A percentile compares a stretch with the other conserved stretches of the same genome.
phyloP scores from a whole-genome alignment of 2,797 vertebrate species.

The Cryptoprocta ferox region DNA sequence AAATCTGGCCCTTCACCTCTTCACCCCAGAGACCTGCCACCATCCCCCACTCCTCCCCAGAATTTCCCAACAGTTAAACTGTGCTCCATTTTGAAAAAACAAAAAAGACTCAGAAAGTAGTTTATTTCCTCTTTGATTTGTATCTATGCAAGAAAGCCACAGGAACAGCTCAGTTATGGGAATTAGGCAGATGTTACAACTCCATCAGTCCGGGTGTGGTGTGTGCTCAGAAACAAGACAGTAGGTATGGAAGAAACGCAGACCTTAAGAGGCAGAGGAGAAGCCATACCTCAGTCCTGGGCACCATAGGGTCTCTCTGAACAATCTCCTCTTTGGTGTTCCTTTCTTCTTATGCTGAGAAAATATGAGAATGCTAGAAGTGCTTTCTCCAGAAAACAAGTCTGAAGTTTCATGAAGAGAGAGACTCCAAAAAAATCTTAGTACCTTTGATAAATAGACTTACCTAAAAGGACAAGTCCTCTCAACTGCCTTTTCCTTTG shows the following conservation, averaged over 20 bases:
- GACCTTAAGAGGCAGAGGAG: background rate
- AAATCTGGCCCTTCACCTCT: background rate
- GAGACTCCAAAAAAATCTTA: background rate
- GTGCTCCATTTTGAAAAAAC: background rate
- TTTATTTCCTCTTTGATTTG: background rate
- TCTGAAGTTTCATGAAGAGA: background rate
- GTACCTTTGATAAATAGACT: slow-evolving; percentile 14
- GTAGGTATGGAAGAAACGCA: background rate
- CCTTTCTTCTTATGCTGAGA: background rate
- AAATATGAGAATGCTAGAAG: background rate
- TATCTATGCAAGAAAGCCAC: background rate
- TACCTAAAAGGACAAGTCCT: background rate
- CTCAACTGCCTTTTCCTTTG: background rate
- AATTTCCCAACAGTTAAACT: background rate
- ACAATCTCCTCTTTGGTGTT: background rate
- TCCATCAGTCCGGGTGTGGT: background rate
- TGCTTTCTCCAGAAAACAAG: slow-evolving; percentile 5
- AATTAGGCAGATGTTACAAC: background rate
- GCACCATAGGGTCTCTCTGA: background rate
- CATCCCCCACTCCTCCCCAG: background rate
- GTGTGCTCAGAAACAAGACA: background rate
- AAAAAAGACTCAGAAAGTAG: background rate
- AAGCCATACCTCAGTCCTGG: background rate
- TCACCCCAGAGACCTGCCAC: background rate
- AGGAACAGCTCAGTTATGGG: background rate